Percentiles rank a stretch among this genome's conserved stretches.
phyloP scores from a whole-genome alignment of 2,113 vertebrate genomes.

The crab-eating macaque (Macaca fascicularis) region DNA sequence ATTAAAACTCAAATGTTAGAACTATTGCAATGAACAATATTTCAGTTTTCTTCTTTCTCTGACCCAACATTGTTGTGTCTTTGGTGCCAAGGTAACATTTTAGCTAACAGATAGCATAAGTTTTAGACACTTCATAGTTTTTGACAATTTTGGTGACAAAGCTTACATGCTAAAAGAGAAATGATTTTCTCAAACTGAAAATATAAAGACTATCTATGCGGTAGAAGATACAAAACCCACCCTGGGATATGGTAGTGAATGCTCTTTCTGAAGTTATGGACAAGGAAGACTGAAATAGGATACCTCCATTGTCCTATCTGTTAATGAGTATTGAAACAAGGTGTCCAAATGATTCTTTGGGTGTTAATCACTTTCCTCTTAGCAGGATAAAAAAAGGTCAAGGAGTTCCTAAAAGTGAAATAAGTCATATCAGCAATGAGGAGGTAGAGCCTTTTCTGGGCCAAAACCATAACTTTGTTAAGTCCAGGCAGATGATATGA shows the following conservation, averaged over 20 bases:
- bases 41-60: background rate
- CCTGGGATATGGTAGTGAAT: background rate
- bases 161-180: background rate
- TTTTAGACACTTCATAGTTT: background rate
- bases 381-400: background rate
- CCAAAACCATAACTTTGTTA: background rate
- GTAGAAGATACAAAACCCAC: background rate
- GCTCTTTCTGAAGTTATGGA: background rate
- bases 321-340: background rate
- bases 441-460: background rate
- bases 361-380: background rate
- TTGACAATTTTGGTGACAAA: background rate
- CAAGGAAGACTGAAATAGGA: background rate
- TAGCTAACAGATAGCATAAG: background rate
- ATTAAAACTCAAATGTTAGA: background rate
- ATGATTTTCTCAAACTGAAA: background rate
- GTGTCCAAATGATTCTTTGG: background rate
- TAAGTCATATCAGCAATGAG: background rate
- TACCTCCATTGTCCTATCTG: background rate
- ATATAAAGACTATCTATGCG: background rate
- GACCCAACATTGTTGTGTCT: background rate
- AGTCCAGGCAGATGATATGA: background rate
- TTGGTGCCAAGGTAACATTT: background rate
- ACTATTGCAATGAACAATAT: background rate
- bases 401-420: background rate